Base-by-base conservation (phyloP, 1,140 invertebrate species). In the Drosophila miranda region DNA sequence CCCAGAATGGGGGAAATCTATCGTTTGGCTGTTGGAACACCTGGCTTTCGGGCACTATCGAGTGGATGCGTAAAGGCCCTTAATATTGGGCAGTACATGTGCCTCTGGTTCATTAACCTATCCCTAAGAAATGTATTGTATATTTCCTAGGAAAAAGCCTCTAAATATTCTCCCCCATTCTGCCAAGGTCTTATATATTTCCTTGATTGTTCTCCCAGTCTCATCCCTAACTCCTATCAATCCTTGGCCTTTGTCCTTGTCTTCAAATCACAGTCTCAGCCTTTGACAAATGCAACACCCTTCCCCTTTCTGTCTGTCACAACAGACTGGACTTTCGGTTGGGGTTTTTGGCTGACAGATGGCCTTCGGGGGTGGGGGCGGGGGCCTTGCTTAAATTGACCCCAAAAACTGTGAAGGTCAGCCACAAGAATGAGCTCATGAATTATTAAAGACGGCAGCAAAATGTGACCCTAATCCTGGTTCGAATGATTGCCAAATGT, bases 381-480 rank as follows among this genome's bases (percentile, higher is more conserved):
- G 8, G 7, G 8, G 3, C 77, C 74, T 64, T 74, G 58, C 49
- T 68, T 48, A 77, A 86, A 77, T 64, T 81, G 78, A 77, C 77
- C 81, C 73, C 75, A 53, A 56, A 77, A 64, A 75, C 76, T 70
- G 72, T 58, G 82, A 84, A 86, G 81, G 81, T 86, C 82, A 87
- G 58, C 81, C 82, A 52, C 69, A 74, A 56, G 56, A 54, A 67
- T 59, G 61, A 38, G 51, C 73, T 75, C 71, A 75, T 75, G 73
- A 75, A 75, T 75, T 75, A 75, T 75, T 75, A 75, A 75, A 75
- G 64, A 57, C 14, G 26, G 57, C 43, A 58, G 30, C 63, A 55
- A 63, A 51, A 49, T 59, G 81, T 86, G 81, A 86, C 73, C 77
- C 81, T 75, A 78, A 87, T 86, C 82, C 73, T 44, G 51, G 19